These are phyloP conservation scores for Synergus umbraculus DNA, from an alignment of 2,888 invertebrate genomes.

Conservation along the genomic window DNA sequence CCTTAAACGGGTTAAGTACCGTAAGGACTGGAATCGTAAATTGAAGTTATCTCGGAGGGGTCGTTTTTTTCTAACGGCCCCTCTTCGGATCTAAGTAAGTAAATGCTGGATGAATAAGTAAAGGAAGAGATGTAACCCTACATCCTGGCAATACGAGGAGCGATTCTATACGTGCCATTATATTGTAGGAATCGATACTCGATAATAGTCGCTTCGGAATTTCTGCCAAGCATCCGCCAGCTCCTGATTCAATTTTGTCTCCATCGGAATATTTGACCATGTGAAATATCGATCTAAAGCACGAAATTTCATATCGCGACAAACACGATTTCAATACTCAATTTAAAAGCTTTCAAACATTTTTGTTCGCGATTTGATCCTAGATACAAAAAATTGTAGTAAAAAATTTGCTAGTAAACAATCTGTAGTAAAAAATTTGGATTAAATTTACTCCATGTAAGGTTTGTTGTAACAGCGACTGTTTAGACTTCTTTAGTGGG, in stretches of 20 bases:
- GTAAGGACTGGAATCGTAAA: constrained; percentile 61
- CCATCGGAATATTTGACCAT: neutral
- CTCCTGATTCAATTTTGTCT: constrained; percentile 26
- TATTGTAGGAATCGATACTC: constrained; percentile 24
- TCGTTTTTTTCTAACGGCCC: constrained; percentile 57
- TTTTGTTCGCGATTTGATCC: neutral
- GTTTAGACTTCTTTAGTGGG: constrained; percentile 22
- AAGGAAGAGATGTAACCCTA: constrained; percentile 45
- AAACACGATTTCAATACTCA: neutral
- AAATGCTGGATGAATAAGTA: constrained; percentile 71
- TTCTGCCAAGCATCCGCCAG: constrained; percentile 23
- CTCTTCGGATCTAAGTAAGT: constrained; percentile 64
- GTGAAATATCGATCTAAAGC: constrained; percentile 1
- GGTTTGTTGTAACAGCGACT: neutral
- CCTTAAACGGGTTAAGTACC: constrained; percentile 56
- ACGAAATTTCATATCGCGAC: neutral
- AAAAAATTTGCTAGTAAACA: too few species aligned
- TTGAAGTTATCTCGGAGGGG: constrained; percentile 59
- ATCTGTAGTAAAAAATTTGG: too few species aligned
- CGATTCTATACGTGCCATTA: constrained; percentile 1
- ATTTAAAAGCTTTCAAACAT: constrained; percentile 1
- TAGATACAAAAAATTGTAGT: neutral
- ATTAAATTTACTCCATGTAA: neutral
- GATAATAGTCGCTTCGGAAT: constrained; percentile 16
- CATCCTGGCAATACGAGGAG: constrained; percentile 12